Conservation (phyloP, 2,113 vertebrate species). For the Platysteira castanea region DNA sequence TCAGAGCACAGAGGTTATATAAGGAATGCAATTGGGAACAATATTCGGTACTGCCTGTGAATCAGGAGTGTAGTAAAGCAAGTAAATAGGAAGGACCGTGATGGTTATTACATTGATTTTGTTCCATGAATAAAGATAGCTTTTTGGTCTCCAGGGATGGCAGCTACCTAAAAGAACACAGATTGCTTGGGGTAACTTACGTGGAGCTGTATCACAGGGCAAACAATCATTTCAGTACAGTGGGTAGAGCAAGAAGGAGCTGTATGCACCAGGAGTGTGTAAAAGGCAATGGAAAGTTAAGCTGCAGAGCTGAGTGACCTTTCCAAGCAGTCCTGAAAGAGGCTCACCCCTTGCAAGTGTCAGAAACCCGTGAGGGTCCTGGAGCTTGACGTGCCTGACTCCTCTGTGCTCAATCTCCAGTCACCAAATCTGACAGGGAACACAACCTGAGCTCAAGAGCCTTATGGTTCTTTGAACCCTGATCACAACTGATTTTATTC, state of each 20-base stretch:
- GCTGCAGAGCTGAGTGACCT: background rate
- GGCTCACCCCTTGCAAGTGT: no score
- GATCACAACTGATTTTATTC: background rate
- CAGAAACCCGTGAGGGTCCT: background rate
- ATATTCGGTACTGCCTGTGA: background rate
- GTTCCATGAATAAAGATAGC: background rate
- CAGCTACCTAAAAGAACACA: background rate
- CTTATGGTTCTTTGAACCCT: background rate
- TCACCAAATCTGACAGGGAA: background rate
- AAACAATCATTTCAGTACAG: background rate
- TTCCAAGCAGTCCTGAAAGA: background rate
- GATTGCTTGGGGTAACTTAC: background rate
- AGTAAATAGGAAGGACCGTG: background rate
- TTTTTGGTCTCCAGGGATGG: background rate
- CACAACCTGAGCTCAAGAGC: background rate
- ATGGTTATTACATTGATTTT: background rate
- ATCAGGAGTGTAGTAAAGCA: background rate
- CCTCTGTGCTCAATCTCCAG: background rate
- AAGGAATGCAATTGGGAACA: background rate
- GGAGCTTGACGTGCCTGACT: background rate
- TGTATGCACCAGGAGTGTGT: fast-evolving
- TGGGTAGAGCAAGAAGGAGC: background rate
- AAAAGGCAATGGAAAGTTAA: background rate
- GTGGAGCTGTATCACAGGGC: background rate
- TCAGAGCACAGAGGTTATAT: background rate